Evolutionary conservation across 2,888 invertebrate species (phyloP).

Genomic region (Scaptomyza caliginosa): DNA sequence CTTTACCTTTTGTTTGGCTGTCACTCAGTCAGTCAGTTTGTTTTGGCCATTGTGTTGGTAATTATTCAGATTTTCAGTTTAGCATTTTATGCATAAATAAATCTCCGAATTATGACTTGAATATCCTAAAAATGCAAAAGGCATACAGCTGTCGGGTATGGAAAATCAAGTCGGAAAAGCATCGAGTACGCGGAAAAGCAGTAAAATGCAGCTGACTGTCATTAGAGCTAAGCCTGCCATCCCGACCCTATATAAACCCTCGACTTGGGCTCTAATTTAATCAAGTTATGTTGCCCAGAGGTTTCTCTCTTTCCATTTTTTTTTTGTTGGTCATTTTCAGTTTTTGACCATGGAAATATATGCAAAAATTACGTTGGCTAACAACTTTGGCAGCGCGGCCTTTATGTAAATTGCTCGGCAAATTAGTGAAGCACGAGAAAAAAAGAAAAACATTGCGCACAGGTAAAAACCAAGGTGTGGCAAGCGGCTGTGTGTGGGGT

Average conservation of each 20-base stretch:
- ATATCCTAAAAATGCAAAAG: conserved; percentile 60
- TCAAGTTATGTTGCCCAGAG: conserved; percentile 50
- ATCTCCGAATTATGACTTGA: conserved; percentile 57
- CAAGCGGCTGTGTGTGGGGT: background rate
- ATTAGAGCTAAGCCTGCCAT: conserved; percentile 40
- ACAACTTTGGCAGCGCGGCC: conserved; percentile 70
- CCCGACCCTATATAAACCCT: background rate
- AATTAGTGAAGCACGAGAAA: conserved; percentile 77
- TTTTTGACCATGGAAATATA: conserved; percentile 38
- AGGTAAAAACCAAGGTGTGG: conserved; percentile 20
- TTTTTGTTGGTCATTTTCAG: conserved; percentile 14
- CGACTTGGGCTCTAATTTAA: conserved; percentile 55
- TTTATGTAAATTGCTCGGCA: conserved; percentile 77
- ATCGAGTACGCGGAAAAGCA: conserved; percentile 33
- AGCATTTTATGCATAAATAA: conserved; percentile 73
- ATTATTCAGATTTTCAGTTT: conserved; percentile 75
- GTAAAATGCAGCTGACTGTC: conserved; percentile 71
- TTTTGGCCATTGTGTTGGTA: conserved; percentile 67
- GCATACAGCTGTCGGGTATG: conserved; percentile 59
- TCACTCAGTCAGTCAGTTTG: conserved; percentile 37
- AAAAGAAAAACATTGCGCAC: conserved; percentile 45
- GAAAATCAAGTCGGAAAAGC: conserved; percentile 34
- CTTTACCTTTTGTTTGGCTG: conserved; percentile 46
- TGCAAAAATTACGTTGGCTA: conserved; percentile 71
- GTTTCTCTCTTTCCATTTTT: conserved; percentile 6